Conservation (phyloP, 2,797 vertebrate species). For the Poeciliopsis paucimaculata region DNA sequence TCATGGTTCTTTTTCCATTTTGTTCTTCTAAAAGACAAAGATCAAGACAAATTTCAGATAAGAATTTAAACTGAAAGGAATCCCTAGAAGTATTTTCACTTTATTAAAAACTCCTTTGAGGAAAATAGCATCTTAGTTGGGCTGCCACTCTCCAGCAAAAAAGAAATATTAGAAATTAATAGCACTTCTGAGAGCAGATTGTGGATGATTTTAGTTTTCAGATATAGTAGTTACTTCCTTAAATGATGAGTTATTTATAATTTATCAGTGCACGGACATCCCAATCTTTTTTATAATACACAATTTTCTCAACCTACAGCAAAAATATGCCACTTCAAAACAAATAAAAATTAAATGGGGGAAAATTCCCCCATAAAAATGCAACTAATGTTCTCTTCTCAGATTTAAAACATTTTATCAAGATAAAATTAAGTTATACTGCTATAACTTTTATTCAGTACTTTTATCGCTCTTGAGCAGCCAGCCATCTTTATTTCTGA, state of each 20-base stretch:
- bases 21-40: neutral
- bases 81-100: neutral
- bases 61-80: neutral
- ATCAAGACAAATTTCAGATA: neutral
- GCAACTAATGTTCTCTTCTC: neutral
- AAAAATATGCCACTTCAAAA: neutral
- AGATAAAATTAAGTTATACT: neutral
- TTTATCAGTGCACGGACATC: neutral
- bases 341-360: neutral
- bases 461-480: neutral
- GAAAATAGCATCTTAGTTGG: neutral
- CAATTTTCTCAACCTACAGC: neutral
- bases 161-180: neutral
- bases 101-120: neutral
- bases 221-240: neutral
- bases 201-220: neutral
- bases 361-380: neutral
- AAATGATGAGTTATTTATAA: neutral
- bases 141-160: neutral
- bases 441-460: too few relatives aligned
- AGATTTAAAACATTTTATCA: neutral
- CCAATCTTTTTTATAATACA: too few relatives aligned
- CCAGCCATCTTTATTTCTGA: neutral
- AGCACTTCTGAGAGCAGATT: neutral
- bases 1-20: neutral